phyloP scores from a whole-genome alignment of 2,888 invertebrate species.

The Drosophila yooni region DNA sequence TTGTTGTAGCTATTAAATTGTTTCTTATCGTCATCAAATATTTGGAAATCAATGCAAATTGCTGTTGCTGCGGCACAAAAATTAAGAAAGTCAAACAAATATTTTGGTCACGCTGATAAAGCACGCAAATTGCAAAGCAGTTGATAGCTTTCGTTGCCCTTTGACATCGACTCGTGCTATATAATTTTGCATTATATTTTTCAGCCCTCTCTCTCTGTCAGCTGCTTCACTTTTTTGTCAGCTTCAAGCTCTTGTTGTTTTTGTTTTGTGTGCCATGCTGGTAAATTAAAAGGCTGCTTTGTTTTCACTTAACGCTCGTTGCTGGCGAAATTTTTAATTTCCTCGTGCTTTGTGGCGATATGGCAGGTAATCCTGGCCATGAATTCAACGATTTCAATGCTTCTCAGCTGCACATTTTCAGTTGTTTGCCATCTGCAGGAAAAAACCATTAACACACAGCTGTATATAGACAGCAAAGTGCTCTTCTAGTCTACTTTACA shows the following conservation, averaged over 20 bases:
- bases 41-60: constrained; percentile 34
- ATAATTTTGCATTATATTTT: constrained; percentile 5
- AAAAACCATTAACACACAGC: constrained; percentile 68
- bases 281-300: constrained; percentile 73
- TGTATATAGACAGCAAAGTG: constrained; percentile 50
- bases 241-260: constrained; percentile 22
- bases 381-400: constrained; percentile 21
- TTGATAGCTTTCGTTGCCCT: constrained; percentile 49
- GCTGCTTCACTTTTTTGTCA: constrained; percentile 45
- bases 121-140: constrained; percentile 47
- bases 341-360: constrained; percentile 58
- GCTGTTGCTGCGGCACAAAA: constrained; percentile 30
- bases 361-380: constrained; percentile 62
- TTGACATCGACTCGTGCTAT: constrained; percentile 41
- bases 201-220: background rate
- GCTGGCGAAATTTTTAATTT: constrained; percentile 66
- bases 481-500: constrained; percentile 21
- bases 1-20: constrained; percentile 34
- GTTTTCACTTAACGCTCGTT: constrained; percentile 63
- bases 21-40: background rate
- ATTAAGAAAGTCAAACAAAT: constrained; percentile 36
- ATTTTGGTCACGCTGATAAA: constrained; percentile 46
- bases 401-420: constrained; percentile 21
- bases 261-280: constrained; percentile 41
- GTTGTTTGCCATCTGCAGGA: constrained; percentile 32